Base-by-base conservation (phyloP, 2,888 invertebrate species). In the Acleris emargana region DNA sequence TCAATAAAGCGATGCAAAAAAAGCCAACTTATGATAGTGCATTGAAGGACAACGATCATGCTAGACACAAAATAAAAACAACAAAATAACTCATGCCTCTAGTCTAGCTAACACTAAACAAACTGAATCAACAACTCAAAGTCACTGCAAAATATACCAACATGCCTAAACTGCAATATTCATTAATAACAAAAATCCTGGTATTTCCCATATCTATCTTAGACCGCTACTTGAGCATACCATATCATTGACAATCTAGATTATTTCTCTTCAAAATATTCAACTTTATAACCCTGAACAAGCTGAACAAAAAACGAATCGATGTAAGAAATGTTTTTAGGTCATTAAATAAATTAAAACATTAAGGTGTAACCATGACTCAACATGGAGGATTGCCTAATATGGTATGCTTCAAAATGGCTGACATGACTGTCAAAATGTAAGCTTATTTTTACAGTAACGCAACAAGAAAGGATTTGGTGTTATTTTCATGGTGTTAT, bases 21-120 rank as follows among this genome's bases (percentile, higher is more conserved):
- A 76, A 78, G 78, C 81, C 73, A 76, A 76, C 81, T 81, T 90
- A 91, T 90, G 89, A 90, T 90, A 83, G 89, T 91, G 91, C 89
- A 86, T 81, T 82, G 86, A 88, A 91, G 89, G 89, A 89, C 89
- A 88, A 69, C 84, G 85, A 85, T 88, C 91, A 74, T 67, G 64
- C 61, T n/a, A 63, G 58, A 80, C 77, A 82, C 76, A 80, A 76
- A 70, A 68, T 66, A 69, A 68, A 70, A 60, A 51, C 69, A 64
- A 69, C 68, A 68, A 51, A 45, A 64, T 64, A 76, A 69, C 60
- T 58, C 76, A 73, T 60, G 59, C 64, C 55, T 43, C 64, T 64
- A 64, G 13, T 49, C 59, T 13, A 28, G 59, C 59, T 55, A 64
- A 42, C 57, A 53, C 62, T 38, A 54, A 54, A 38, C 38, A 54